A percentile compares a stretch with the other conserved stretches of the same genome.
Conservation (phyloP, 1,140 invertebrate species). For the Cydia splendana region DNA sequence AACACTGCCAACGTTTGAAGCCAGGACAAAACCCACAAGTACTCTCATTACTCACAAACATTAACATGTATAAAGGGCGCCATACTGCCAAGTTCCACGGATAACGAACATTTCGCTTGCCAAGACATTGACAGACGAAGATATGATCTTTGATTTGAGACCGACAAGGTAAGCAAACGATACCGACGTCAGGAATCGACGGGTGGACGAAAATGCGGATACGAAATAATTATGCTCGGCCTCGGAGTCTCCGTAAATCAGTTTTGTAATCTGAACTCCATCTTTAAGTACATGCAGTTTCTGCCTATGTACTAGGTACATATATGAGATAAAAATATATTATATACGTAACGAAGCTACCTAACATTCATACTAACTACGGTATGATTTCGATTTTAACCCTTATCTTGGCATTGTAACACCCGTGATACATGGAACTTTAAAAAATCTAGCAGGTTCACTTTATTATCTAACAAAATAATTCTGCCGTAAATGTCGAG, state of each 20-base stretch:
- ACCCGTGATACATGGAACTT: too few species aligned
- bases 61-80: neutral
- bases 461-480: too few species aligned
- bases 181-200: constrained; percentile 9
- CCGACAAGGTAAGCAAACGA: neutral
- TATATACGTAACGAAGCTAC: too few species aligned
- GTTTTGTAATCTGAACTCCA: neutral
- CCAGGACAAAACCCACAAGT: neutral
- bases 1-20: neutral
- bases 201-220: neutral
- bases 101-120: constrained; percentile 4
- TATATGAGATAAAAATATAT: too few species aligned
- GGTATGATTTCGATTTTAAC: too few species aligned
- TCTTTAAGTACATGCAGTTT: too few species aligned
- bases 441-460: too few species aligned
- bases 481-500: too few species aligned
- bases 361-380: too few species aligned
- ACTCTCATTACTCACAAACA: neutral
- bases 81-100: neutral
- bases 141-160: constrained; percentile 17
- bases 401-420: too few species aligned
- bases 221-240: neutral
- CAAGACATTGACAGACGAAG: constrained; percentile 4
- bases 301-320: too few species aligned
- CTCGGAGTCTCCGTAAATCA: neutral